Conservation (phyloP, 2,888 invertebrate species). For the Heliconius cydno region DNA sequence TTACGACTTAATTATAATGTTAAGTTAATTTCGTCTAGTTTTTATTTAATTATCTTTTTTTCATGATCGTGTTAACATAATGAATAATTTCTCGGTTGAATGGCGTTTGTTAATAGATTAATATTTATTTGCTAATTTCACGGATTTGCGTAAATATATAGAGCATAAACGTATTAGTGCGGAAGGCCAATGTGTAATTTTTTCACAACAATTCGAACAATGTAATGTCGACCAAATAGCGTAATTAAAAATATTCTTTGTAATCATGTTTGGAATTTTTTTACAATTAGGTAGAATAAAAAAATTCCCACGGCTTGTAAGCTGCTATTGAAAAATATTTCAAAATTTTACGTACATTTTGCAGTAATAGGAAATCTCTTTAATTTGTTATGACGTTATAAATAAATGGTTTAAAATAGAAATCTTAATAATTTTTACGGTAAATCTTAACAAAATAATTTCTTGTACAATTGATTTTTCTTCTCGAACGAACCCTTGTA, state of each 20-base stretch:
- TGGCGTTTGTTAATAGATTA: slow-evolving; percentile 42
- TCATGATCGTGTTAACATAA: not conserved
- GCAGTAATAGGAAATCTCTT: not conserved
- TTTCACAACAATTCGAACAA: slow-evolving; percentile 36
- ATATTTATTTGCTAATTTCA: slow-evolving; percentile 48
- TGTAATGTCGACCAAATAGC: slow-evolving; percentile 17
- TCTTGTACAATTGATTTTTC: not conserved
- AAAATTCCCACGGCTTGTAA: slow-evolving; percentile 2
- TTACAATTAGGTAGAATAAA: not conserved
- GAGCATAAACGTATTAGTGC: slow-evolving; percentile 57
- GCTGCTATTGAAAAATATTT: not conserved
- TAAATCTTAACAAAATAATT: not conserved
- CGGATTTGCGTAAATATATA: slow-evolving; percentile 51
- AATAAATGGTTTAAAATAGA: not conserved
- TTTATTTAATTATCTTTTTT: not conserved
- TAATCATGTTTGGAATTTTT: not conserved
- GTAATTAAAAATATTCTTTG: slow-evolving; percentile 23
- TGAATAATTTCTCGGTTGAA: slow-evolving; percentile 30
- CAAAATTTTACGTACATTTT: not conserved
- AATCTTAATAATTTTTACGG: not conserved
- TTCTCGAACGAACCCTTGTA: not conserved
- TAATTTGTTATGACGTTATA: not conserved
- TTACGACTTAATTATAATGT: not conserved
- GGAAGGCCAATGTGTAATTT: slow-evolving; percentile 56
- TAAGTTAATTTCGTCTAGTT: not conserved